A percentile compares a stretch with the other conserved stretches of the same genome.
Evolutionary conservation across 1,140 invertebrate species (phyloP).

Genomic region (Sycophaga agraensis): DNA sequence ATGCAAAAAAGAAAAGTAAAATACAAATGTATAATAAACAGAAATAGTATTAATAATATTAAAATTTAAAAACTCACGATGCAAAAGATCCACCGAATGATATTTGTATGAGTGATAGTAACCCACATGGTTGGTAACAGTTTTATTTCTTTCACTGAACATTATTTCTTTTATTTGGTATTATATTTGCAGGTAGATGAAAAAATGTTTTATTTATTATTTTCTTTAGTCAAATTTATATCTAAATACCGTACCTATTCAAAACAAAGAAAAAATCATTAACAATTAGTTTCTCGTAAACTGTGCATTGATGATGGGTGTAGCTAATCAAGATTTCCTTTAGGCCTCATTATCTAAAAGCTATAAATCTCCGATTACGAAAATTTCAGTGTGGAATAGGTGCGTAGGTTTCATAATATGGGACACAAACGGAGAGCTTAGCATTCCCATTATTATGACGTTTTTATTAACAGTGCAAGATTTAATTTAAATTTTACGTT

Average conservation of each 20-base stretch:
- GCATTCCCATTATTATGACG: constrained; percentile 11
- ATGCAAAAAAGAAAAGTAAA: too few species aligned
- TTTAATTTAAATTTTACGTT: too few species aligned
- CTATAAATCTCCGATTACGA: constrained; percentile 4
- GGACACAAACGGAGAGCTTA: constrained; percentile 7
- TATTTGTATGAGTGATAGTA: constrained; percentile 40
- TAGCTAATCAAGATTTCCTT: background rate
- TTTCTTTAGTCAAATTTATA: too few species aligned
- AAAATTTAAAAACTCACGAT: constrained; percentile 32
- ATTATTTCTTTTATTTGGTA: constrained; percentile 11
- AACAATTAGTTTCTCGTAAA: too few species aligned
- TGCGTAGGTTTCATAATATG: background rate
- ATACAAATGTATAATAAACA: too few species aligned
- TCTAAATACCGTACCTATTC: too few species aligned
- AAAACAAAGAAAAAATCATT: too few species aligned
- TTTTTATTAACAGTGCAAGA: too few species aligned
- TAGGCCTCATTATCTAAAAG: constrained; percentile 10
- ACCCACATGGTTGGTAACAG: constrained; percentile 29
- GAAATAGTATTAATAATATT: background rate
- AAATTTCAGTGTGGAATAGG: background rate
- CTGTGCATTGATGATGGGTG: background rate
- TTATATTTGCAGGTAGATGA: too few species aligned
- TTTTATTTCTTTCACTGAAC: constrained; percentile 24
- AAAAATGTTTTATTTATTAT: too few species aligned
- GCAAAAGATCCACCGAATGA: constrained; percentile 35